Conservation (phyloP, 2,888 invertebrate species). For the Phytoseiulus persimilis region DNA sequence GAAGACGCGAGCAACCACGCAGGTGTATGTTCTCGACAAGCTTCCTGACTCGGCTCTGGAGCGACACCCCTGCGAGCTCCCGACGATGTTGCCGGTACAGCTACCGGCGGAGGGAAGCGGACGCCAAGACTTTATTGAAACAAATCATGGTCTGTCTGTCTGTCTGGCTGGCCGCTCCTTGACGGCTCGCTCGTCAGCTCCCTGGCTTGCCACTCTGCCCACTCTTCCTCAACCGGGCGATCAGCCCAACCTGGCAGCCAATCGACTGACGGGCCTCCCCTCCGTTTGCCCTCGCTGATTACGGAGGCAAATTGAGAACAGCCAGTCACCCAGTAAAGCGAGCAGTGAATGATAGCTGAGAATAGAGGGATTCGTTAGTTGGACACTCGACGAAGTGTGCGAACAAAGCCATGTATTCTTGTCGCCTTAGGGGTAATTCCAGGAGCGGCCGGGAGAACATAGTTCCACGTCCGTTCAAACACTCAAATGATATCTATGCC, state of each 20-base stretch:
- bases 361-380: background rate
- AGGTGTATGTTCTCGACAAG: too few relatives aligned
- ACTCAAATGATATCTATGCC: too few relatives aligned
- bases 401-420: background rate
- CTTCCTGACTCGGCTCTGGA: too few relatives aligned
- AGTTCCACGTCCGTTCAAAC: too few relatives aligned
- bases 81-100: background rate
- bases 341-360: background rate
- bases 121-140: background rate
- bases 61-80: too few relatives aligned
- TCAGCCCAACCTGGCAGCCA: background rate
- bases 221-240: background rate
- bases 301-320: background rate
- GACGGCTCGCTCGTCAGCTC: background rate
- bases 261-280: background rate
- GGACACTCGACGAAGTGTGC: background rate
- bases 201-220: background rate
- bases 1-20: too few relatives aligned
- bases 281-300: background rate
- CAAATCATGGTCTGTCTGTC: background rate
- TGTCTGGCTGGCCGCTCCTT: background rate
- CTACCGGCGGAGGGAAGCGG: background rate
- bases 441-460: too few relatives aligned
- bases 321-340: background rate
- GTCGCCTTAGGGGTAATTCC: too few relatives aligned